Conservation (phyloP, 2,888 invertebrate genomes). For the Allygus modestus region DNA sequence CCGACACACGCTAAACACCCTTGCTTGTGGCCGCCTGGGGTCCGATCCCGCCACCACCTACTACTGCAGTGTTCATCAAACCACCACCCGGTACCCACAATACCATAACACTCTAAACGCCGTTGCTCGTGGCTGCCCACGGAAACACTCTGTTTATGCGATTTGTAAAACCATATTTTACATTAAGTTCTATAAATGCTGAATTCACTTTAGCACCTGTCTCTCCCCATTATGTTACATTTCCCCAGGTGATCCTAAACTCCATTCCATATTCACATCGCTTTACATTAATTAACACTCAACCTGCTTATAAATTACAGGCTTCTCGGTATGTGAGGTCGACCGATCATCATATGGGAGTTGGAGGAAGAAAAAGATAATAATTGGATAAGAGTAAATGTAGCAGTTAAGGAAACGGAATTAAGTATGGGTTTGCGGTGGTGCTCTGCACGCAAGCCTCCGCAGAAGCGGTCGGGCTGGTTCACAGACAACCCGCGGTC, state of each 20-base stretch:
- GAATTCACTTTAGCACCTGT: too few species aligned
- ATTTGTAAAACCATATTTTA: too few species aligned
- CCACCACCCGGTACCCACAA: neutral
- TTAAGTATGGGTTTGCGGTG: conserved; percentile 49
- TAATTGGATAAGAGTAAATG: conserved; percentile 45
- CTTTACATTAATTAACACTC: neutral
- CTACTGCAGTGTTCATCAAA: too few species aligned
- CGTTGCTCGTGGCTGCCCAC: neutral
- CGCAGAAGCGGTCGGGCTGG: conserved; percentile 37
- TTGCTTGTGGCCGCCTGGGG: neutral
- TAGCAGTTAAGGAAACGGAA: conserved; percentile 47
- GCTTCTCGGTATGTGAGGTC: neutral
- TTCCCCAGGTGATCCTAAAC: neutral
- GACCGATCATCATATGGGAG: neutral
- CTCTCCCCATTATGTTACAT: too few species aligned
- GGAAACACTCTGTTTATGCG: too few species aligned
- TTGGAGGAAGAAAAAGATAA: conserved; percentile 26
- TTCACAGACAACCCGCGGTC: conserved; percentile 15
- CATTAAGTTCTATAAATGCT: too few species aligned
- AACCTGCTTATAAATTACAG: neutral
- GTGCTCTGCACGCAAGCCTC: conserved; percentile 27
- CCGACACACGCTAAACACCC: too few species aligned
- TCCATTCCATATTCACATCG: neutral
- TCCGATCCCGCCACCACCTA: neutral
- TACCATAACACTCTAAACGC: conserved; percentile 7